Conservation (phyloP, 2,888 invertebrate species). For the Phyllotreta cruciferae region DNA sequence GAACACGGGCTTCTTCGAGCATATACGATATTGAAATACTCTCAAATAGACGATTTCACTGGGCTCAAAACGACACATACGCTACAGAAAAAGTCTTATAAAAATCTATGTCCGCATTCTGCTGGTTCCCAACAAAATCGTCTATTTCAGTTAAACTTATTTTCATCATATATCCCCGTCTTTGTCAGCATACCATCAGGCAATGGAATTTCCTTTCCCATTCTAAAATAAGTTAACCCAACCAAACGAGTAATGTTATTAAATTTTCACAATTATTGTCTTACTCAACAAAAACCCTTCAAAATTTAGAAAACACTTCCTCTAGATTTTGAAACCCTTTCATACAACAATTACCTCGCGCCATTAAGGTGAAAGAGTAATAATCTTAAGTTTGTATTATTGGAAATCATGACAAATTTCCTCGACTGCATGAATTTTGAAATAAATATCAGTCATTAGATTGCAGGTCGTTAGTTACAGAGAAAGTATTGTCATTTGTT, state of each 20-base stretch:
- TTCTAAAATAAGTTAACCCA: constrained; percentile 13
- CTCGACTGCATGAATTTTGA: background rate
- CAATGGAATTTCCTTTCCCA: constrained; percentile 11
- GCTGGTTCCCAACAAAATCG: constrained; percentile 4
- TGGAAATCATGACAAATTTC: background rate
- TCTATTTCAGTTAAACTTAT: background rate
- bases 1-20: constrained; percentile 27
- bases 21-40: constrained; percentile 11
- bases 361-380: too few relatives aligned
- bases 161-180: constrained; percentile 6
- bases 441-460: constrained; percentile 29
- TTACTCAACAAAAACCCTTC: constrained; percentile 15
- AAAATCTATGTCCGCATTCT: constrained; percentile 1
- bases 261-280: constrained; percentile 28
- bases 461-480: constrained; percentile 21
- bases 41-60: background rate
- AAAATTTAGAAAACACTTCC: too few relatives aligned
- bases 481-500: constrained; percentile 30
- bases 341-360: too few relatives aligned
- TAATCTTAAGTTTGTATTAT: background rate
- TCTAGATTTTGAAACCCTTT: too few relatives aligned
- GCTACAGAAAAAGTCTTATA: constrained; percentile 10
- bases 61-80: constrained; percentile 6
- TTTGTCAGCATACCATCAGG: constrained; percentile 22
- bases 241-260: constrained; percentile 14